A percentile compares a stretch with the other conserved stretches of the same genome.
Conservation (phyloP, 1,140 invertebrate genomes). For the Nylanderia fulva region DNA sequence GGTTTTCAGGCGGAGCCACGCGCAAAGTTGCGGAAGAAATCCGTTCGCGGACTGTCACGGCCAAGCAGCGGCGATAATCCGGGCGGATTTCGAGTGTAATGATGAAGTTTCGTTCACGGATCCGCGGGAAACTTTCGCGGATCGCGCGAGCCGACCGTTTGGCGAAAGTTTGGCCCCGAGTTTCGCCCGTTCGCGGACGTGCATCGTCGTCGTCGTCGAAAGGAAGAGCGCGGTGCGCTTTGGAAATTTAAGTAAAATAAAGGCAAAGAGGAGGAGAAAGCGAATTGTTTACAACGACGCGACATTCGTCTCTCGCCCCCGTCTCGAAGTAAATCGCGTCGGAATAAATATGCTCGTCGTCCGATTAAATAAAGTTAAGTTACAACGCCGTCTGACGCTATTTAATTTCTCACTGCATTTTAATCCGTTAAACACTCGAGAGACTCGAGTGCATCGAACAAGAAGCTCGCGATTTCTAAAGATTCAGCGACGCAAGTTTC, state of each 20-base stretch:
- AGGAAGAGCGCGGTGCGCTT: not conserved
- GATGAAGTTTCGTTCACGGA: slow-evolving; percentile 61
- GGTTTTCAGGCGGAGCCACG: slow-evolving; percentile 14
- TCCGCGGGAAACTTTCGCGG: slow-evolving; percentile 43
- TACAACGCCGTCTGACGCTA: slow-evolving; percentile 10
- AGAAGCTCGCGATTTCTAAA: not conserved
- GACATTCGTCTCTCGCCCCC: slow-evolving; percentile 18
- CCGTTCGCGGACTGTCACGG: slow-evolving; percentile 52
- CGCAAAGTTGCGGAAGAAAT: slow-evolving; percentile 50
- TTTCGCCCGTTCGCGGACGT: slow-evolving; percentile 39
- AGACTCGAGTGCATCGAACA: not conserved
- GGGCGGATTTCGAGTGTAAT: slow-evolving; percentile 52
- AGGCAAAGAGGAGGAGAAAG: not conserved
- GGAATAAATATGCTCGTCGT: slow-evolving; percentile 45
- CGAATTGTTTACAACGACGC: slow-evolving; percentile 51
- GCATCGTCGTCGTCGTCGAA: slow-evolving; percentile 26
- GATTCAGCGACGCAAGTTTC: not conserved
- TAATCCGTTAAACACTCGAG: slow-evolving; percentile 30
- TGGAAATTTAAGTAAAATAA: slow-evolving; percentile 52
- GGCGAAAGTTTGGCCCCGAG: slow-evolving; percentile 42
- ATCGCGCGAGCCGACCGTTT: not conserved
- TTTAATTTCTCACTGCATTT: slow-evolving; percentile 45
- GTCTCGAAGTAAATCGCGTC: slow-evolving; percentile 30
- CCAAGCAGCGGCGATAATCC: slow-evolving; percentile 48
- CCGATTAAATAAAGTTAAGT: slow-evolving; percentile 49